Evolutionary conservation across 2,888 invertebrate genomes (phyloP), one percentile per base, ranked within the genome.

Genomic region (Sabellastarte sp.): DNA sequence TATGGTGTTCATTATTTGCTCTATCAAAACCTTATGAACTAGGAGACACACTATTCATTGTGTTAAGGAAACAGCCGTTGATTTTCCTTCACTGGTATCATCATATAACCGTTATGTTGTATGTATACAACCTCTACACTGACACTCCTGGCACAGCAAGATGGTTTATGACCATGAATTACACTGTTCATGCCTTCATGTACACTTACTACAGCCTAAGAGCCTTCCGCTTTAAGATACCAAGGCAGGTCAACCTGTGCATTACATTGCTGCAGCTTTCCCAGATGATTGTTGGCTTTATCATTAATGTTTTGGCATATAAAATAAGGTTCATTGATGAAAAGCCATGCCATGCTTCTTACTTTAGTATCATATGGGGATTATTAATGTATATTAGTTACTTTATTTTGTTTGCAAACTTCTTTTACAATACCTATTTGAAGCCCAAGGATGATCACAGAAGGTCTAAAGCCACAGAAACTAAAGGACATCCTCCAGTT

Each of bases 251-350:
- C 73, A 91, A 94, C 65, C 93, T 96, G 90, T 86, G 91, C 73
- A 95, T 97, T 80, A 97, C 97, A 20, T 88, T 89, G 24, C 87
- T 94, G 60, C 97, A 98, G 84, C 88, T 97, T 63, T 86, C 90
- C 29, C 97, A 97, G 87, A 97, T 97, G 96, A 88, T 95, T 58
- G 88, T 94, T 69, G 97, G 96, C n/a, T 92, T 93, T 85, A 88
- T 89, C 57, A 91, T 96, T 79, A 95, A 95, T 85, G 86, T 93
- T 65, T 93, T 91, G 90, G 93, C 93, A 1, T 79, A 78, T 63
- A 65, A 71, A 26, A 10, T 64, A 31, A 69, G 79, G 60, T 70
- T 70, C 33, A 26, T 24, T 5, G 5, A 10, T 15, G 53, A 10
- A 5, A 26, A 20, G 5, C 53, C 53, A 53, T 53, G 53, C 28